Conservation (phyloP, 2,113 vertebrate genomes). For the Rhinichthys klamathensis region DNA sequence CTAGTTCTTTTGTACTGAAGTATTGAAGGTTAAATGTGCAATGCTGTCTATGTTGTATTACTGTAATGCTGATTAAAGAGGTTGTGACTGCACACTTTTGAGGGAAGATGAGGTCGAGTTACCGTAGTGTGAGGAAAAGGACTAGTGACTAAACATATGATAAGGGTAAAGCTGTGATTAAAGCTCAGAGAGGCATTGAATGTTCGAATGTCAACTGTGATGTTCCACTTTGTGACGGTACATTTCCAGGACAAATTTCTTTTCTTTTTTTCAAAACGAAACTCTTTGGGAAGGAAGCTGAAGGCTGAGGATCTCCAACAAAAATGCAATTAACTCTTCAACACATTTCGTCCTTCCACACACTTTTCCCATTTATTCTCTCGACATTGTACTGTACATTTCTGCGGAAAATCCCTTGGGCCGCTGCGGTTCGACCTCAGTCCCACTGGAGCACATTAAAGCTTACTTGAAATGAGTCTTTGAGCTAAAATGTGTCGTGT, state of each 20-base stretch:
- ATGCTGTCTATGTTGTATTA: conserved; percentile 70
- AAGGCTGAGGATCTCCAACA: conserved; percentile 29
- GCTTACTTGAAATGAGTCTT: conserved; percentile 82
- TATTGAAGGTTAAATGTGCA: conserved; percentile 75
- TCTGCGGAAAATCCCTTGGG: conserved; percentile 75
- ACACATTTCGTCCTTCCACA: not conserved
- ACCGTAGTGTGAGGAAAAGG: conserved; percentile 30
- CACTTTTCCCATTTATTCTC: conserved; percentile 22
- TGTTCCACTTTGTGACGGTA: conserved; percentile 46
- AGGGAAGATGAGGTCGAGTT: conserved; percentile 40
- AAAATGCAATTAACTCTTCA: conserved; percentile 39
- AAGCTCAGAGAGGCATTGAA: not conserved
- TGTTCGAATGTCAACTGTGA: conserved; percentile 13
- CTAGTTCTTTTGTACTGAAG: conserved; percentile 85
- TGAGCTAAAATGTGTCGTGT: conserved; percentile 40
- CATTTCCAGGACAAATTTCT: conserved; percentile 69
- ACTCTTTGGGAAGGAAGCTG: conserved; percentile 29
- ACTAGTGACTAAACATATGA: conserved; percentile 18
- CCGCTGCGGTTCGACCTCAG: conserved; percentile 71
- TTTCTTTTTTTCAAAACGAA: conserved; percentile 78
- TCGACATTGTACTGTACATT: conserved; percentile 60
- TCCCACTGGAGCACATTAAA: conserved; percentile 89
- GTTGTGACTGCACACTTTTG: conserved; percentile 36
- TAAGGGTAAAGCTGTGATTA: conserved; percentile 55
- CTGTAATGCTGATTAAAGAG: conserved; percentile 73